phyloP scores from a whole-genome alignment of 2,113 vertebrate genomes.

The Clarias macrocephalus region DNA sequence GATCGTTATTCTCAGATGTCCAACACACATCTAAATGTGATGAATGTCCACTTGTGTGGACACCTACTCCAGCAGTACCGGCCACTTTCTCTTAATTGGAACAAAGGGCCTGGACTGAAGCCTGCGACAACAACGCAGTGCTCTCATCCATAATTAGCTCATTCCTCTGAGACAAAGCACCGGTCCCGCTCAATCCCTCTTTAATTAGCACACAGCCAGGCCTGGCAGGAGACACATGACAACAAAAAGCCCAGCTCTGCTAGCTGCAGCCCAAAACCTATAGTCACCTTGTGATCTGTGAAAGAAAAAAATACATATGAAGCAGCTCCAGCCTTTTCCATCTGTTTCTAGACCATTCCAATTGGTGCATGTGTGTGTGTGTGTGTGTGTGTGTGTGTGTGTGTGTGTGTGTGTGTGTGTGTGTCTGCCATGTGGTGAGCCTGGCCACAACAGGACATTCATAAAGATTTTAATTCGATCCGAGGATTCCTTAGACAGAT shows the following conservation, averaged over 20 bases:
- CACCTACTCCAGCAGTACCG: background rate
- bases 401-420: background rate
- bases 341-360: constrained; percentile 22
- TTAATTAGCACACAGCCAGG: constrained; percentile 30
- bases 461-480: background rate
- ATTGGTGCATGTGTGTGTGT: background rate
- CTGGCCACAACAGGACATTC: constrained; percentile 1
- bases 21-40: background rate
- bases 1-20: background rate
- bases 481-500: background rate
- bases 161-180: constrained; percentile 9
- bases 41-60: constrained; percentile 5
- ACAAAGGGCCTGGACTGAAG: constrained; percentile 10
- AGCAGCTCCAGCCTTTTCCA: constrained; percentile 19
- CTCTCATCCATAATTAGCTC: constrained; percentile 33
- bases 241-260: constrained; percentile 15
- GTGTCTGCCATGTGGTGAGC: background rate
- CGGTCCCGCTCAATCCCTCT: constrained; percentile 23
- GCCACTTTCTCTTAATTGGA: constrained; percentile 14
- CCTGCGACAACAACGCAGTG: background rate
- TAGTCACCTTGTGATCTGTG: constrained; percentile 5
- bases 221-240: constrained; percentile 19
- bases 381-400: background rate
- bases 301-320: background rate
- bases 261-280: constrained; percentile 10